Evolutionary conservation across 2,797 vertebrate species (phyloP), one percentile per base, ranked within the genome.

Genomic region (Parauchenoglanis ngamensis): DNA sequence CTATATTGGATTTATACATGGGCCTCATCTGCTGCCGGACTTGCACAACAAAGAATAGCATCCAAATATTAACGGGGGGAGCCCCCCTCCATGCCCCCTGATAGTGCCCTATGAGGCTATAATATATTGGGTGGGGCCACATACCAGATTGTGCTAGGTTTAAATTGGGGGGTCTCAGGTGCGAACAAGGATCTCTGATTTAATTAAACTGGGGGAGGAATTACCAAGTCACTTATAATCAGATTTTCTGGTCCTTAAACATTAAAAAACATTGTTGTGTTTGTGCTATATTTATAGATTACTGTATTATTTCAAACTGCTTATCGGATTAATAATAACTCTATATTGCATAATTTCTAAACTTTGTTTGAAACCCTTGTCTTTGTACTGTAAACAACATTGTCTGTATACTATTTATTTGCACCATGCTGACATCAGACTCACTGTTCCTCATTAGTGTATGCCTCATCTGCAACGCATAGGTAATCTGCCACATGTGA

Each of bases 1-100:
- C 93, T 94, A 94, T 94, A 95, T 96, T 96, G 95, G 94, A 96
- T 95, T 95, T 95, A 94, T 91, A 94, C 93, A 90, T 89, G 89
- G 94, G 94, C 90, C 95, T 94, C 95, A 96, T 96, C 95, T 96
- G 95, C 94, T 95, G 92, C 92, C 90, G 91, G 89, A 91, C 91
- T 85, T 88, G 21, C 89, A 92, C 92, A 95, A 95, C 95, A 96
- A 96, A 95, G 86, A 90, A 89, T 88, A 84, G 86, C 84, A 7
- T 73, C 82, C 12, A 57, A 87, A 90, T 83, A 88, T 90, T 77
- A 76, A 61, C 44, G 65, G 54, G 80, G 56, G n/a, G 73, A 73
- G 72, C 78, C 85, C 70, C 70, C 82, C 85, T 57, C 90, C 83
- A 87, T 88, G 80, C 89, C 61, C 88, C 82, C 86, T 68, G 15